Base-by-base conservation (phyloP, 1,140 invertebrate species). In the Diprion similis region DNA sequence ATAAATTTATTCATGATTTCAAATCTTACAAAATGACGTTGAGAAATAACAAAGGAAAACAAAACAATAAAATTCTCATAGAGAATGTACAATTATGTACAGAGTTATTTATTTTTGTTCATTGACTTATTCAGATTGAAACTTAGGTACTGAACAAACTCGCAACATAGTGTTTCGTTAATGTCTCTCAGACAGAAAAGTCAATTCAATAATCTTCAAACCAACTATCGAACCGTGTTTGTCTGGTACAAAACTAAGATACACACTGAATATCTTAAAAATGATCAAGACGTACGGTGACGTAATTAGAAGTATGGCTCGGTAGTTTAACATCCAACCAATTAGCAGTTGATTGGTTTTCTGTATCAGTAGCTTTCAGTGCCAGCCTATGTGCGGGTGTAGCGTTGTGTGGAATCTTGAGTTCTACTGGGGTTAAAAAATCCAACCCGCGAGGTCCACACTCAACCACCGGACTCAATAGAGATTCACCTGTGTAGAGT, bases 381-480 rank as follows among this genome's bases (percentile, higher is more conserved):
- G 92, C 92, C 47, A 94, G 89, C 66, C 92, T 90, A 77, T 94
- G 88, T 17, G 92, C 93, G 37, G 93, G 90, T 19, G 93, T 91
- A 11, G 92, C 92, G 81, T 92, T 93, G 83, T 94, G 93, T 75
- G 93, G 93, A 82, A 94, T 92, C 65, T 93, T 90, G 45, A 98
- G 90, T 82, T 97, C 96, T 76, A 98, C 95, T 18, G 97, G 95
- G 79, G 92, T 91, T 46, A 92, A 86, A 88, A 98, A 98, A 84
- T 94, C 92, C 71, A 97, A 91, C 71, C 96, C 96, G 89, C 96
- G 95, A 11, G 97, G 97, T 70, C 97, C 97, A 89, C 96, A 98
- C 94, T 98, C 96, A 78, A 98, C 96, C 77, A 98, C 89, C 66
- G 97, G 97, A 81, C 95, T 97, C 70, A 97, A 90, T 88, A 98